phyloP scores from a whole-genome alignment of 1,140 invertebrate genomes.

The Anthonomus grandis region DNA sequence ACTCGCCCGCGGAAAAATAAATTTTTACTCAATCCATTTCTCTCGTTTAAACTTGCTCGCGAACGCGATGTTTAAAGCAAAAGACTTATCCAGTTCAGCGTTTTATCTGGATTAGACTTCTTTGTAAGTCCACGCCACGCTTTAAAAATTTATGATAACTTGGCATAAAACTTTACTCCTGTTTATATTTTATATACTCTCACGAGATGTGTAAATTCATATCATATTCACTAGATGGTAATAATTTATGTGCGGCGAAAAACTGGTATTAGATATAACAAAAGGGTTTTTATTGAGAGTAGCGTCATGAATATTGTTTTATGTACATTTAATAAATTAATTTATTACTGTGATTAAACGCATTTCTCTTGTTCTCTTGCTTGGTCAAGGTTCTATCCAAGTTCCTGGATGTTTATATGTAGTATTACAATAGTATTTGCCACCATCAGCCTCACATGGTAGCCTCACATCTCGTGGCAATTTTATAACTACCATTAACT shows the following conservation, averaged over 20 bases:
- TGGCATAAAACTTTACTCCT: slow-evolving; percentile 17
- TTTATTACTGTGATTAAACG: no score
- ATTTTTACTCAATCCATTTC: no score
- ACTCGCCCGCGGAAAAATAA: no score
- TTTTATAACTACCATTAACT: no score
- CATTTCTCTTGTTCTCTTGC: no score
- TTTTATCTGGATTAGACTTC: slow-evolving; percentile 13
- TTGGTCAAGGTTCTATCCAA: no score
- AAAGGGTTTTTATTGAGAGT: neutral
- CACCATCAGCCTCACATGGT: no score
- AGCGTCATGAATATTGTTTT: neutral
- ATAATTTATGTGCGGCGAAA: slow-evolving; percentile 5
- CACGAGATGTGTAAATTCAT: slow-evolving; percentile 12
- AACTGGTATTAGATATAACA: neutral
- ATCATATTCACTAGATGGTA: slow-evolving; percentile 8
- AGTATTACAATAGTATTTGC: no score
- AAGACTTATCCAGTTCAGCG: neutral
- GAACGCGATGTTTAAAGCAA: neutral
- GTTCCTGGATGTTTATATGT: no score
- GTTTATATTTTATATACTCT: slow-evolving; percentile 19
- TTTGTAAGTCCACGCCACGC: slow-evolving; percentile 6
- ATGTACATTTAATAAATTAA: no score
- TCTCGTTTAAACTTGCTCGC: neutral
- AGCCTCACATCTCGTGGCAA: no score
- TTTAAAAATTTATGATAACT: slow-evolving; percentile 18